These are phyloP conservation scores for Dermochelys coriacea DNA, from an alignment of 2,797 vertebrate species.

Conservation along the genomic window DNA sequence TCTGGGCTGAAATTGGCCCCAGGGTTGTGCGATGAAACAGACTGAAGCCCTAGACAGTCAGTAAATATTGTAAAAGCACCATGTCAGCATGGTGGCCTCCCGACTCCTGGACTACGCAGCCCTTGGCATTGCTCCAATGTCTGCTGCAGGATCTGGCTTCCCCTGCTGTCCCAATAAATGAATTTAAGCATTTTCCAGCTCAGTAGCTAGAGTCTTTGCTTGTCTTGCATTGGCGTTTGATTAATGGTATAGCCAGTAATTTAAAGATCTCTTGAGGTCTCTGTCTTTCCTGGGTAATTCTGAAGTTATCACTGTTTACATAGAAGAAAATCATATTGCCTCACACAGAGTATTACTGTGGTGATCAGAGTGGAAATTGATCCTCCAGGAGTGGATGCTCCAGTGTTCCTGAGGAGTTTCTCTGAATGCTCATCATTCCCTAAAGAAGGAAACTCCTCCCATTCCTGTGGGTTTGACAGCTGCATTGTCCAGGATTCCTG, in stretches of 20 bases:
- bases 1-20: not conserved
- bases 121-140: not conserved
- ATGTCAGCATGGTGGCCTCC: not conserved
- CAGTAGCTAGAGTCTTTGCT: slow-evolving; percentile 62
- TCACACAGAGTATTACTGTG: not conserved
- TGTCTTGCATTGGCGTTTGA: slow-evolving; percentile 61
- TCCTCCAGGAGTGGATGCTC: slow-evolving; percentile 39
- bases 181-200: slow-evolving; percentile 61
- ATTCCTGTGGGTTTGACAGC: not conserved
- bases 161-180: slow-evolving; percentile 39
- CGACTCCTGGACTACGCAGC: not conserved
- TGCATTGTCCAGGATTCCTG: not conserved
- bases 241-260: slow-evolving; percentile 70
- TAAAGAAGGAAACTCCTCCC: not conserved
- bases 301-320: slow-evolving; percentile 55
- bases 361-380: not conserved
- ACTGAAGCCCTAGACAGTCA: not conserved
- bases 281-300: slow-evolving; percentile 63
- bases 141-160: not conserved
- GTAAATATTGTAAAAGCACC: fast-evolving
- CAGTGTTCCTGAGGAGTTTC: not conserved
- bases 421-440: not conserved
- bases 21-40: fast-evolving
- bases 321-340: slow-evolving; percentile 30
- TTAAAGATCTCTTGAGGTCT: slow-evolving; percentile 71